Conservation (phyloP, 2,797 vertebrate species). For the Hippocampus kuda region DNA sequence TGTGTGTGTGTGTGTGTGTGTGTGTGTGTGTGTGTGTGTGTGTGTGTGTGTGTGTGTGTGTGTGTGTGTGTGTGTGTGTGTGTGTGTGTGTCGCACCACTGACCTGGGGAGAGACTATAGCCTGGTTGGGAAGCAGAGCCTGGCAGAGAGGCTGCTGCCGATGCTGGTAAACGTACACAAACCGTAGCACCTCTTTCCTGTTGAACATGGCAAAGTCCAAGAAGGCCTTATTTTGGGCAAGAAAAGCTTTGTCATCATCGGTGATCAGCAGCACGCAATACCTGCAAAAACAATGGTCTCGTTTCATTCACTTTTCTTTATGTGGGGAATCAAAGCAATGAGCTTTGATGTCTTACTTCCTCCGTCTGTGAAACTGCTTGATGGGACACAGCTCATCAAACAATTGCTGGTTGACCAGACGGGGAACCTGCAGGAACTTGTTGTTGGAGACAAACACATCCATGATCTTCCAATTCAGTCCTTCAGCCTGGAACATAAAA, state of each 20-base stretch:
- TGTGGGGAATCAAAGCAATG: neutral
- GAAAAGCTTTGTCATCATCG: slow-evolving; percentile 66
- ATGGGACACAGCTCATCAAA: slow-evolving; percentile 92
- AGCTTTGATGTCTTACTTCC: slow-evolving; percentile 47
- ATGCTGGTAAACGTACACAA: slow-evolving; percentile 77
- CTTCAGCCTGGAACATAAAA: slow-evolving; percentile 66
- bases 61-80: neutral
- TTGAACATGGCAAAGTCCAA: slow-evolving; percentile 82
- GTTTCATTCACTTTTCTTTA: neutral
- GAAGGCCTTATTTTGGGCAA: slow-evolving; percentile 75
- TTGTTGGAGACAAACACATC: slow-evolving; percentile 91
- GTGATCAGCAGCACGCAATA: slow-evolving; percentile 88
- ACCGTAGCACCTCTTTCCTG: slow-evolving; percentile 80
- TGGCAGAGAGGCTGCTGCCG: slow-evolving; percentile 79
- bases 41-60: too few species aligned
- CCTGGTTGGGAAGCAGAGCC: slow-evolving; percentile 68
- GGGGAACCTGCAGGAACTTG: slow-evolving; percentile 84
- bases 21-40: too few species aligned
- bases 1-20: too few species aligned
- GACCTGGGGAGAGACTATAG: slow-evolving; percentile 59
- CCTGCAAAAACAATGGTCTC: slow-evolving; percentile 50
- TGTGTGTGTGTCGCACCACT: slow-evolving; percentile 12
- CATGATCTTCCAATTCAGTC: slow-evolving; percentile 86
- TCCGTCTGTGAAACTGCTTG: slow-evolving; percentile 86
- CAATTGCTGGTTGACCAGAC: slow-evolving; percentile 85